Percentiles rank a stretch among this genome's conserved stretches.
These are phyloP conservation scores for Agonum fuliginosum DNA, from an alignment of 2,888 invertebrate genomes.

Conservation along the genomic window DNA sequence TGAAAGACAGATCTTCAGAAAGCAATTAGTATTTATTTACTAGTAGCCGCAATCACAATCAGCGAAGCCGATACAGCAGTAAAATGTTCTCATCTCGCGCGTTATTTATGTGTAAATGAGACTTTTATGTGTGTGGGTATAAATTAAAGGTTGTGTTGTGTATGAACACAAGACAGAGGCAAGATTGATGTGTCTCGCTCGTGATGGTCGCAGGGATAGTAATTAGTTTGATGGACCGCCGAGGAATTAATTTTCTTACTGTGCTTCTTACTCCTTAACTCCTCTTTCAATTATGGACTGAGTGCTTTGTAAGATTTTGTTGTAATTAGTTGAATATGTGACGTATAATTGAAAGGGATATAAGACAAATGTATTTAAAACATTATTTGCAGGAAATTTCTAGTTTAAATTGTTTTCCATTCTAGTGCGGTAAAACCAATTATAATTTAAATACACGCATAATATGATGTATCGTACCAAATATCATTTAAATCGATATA, in stretches of 20 bases:
- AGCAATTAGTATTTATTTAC: too few species aligned
- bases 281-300: conserved; percentile 10
- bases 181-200: conserved; percentile 1
- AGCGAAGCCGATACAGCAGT: not conserved
- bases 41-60: not conserved
- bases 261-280: not conserved
- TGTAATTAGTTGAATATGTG: too few species aligned
- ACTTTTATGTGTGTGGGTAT: conserved; percentile 30
- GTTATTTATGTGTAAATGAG: conserved; percentile 38
- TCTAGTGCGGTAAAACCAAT: too few species aligned
- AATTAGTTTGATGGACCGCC: conserved; percentile 3
- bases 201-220: not conserved
- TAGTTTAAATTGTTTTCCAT: too few species aligned
- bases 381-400: too few species aligned
- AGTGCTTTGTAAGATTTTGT: too few species aligned
- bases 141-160: conserved; percentile 8
- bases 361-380: too few species aligned
- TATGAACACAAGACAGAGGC: conserved; percentile 3
- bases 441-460: too few species aligned
- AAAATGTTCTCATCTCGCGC: not conserved
- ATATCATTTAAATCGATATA: too few species aligned
- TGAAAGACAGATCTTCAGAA: not conserved
- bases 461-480: too few species aligned
- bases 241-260: conserved; percentile 7
- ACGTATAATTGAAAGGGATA: too few species aligned